phyloP scores from a whole-genome alignment of 2,113 vertebrate species.

The Speoplatyrhinus poulsoni region DNA sequence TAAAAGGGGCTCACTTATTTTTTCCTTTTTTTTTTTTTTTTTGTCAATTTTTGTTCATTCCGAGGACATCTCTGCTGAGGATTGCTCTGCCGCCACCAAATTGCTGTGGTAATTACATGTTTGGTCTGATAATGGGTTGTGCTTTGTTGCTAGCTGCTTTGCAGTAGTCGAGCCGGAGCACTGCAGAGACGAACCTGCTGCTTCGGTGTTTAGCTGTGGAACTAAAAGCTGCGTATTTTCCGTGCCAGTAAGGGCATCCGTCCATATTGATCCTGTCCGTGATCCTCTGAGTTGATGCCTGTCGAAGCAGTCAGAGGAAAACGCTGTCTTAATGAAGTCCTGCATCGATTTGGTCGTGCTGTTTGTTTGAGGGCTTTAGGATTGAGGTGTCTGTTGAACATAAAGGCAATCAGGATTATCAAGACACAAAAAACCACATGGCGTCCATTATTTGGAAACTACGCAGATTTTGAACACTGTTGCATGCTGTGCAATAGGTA shows the following conservation, averaged over 20 bases:
- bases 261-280: slow-evolving; percentile 45
- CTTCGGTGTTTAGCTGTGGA: slow-evolving; percentile 7
- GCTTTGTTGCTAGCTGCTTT: slow-evolving; percentile 32
- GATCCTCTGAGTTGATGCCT: slow-evolving; percentile 41
- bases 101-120: slow-evolving; percentile 40
- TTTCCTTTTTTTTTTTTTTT: too few species aligned
- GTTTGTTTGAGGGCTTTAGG: slow-evolving; percentile 32
- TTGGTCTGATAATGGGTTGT: slow-evolving; percentile 33
- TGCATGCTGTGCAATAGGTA: too few species aligned
- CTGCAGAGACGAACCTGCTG: neutral
- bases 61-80: slow-evolving; percentile 40
- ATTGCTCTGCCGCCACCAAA: slow-evolving; percentile 31
- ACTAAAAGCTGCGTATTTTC: slow-evolving; percentile 39
- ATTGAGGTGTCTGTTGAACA: slow-evolving; percentile 33
- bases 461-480: too few species aligned
- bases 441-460: too few species aligned
- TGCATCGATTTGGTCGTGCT: slow-evolving; percentile 45
- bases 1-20: too few species aligned
- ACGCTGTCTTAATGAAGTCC: slow-evolving; percentile 60
- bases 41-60: slow-evolving; percentile 32
- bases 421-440: too few species aligned
- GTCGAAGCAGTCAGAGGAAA: slow-evolving; percentile 57
- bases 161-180: slow-evolving; percentile 10
- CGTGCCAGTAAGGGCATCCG: slow-evolving; percentile 19
- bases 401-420: neutral